These are phyloP conservation scores for Scolopax mira DNA, from an alignment of 2,113 vertebrate species.

Conservation along the genomic window DNA sequence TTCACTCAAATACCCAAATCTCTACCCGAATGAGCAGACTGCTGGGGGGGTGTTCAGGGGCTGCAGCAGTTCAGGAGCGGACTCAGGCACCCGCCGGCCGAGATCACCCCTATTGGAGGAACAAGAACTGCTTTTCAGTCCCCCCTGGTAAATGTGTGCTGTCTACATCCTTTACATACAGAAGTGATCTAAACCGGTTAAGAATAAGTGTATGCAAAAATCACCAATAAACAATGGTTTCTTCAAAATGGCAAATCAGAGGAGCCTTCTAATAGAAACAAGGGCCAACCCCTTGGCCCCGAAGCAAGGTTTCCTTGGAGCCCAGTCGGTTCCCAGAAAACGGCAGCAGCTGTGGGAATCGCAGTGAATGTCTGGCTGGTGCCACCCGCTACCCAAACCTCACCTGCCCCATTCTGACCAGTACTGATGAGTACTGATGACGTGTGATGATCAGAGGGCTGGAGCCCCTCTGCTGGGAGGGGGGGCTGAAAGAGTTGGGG, in stretches of 20 bases:
- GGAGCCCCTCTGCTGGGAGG: too few relatives aligned
- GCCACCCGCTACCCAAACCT: background rate
- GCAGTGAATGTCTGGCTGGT: background rate
- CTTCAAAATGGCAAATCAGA: background rate
- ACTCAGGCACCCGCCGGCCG: background rate
- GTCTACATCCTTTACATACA: background rate
- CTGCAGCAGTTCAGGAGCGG: background rate
- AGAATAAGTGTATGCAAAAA: background rate
- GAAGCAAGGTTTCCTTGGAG: background rate
- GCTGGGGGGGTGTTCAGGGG: background rate
- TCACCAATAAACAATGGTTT: background rate
- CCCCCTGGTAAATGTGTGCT: background rate
- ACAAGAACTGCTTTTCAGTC: background rate
- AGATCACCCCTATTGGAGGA: background rate
- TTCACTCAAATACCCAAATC: background rate
- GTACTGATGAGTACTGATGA: background rate
- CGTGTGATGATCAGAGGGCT: too few relatives aligned
- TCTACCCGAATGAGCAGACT: background rate
- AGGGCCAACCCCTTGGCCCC: fast-evolving
- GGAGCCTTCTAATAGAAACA: background rate
- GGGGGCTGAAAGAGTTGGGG: too few relatives aligned
- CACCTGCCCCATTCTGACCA: background rate
- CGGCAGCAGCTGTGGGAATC: background rate
- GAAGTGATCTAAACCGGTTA: background rate
- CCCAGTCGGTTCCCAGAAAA: background rate